Evolutionary conservation across 92 coral and sea anemone species (phyloP), one percentile per base, ranked within the genome.

Genomic region (Epizoanthus illoricatus): DNA sequence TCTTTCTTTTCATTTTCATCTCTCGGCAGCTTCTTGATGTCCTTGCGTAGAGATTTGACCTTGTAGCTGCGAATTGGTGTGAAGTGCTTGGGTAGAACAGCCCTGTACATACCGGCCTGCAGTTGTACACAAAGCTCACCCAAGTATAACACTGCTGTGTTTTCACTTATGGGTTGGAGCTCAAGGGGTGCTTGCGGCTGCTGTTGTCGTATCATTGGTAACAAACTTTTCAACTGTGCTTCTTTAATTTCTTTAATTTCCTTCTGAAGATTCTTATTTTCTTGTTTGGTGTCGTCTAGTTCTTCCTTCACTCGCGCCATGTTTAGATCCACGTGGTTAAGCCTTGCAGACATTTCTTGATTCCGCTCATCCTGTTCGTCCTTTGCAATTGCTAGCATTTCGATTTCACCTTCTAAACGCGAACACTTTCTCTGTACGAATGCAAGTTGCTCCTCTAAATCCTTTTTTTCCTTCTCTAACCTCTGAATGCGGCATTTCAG

Each of bases 61-160:
- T 73, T 88, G 76, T 79, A 88, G 36, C 81, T 88, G 17, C 70
- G 60, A 33, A 84, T 62, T 7, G 81, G 40, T 13, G 87, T 83
- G 42, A 21, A 88, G 52, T 54, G 39, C 39, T 84, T 79, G 20
- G 87, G 91, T 2, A 88, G 73, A 3, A 88, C 85, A 15, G 11
- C 49, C 66, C 71, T 54, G 82, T 88, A 84, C 85, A 88, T 63
- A 7, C 1, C 17, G 10, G 61, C 74, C 60, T 78, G 88, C 3
- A 88, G 47, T 55, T 76, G 72, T 33, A n/a, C 52, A 66, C 87
- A 76, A 15, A 88, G n/a, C 61, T 79, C 84, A 11, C 67, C 85
- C 15, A 84, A 68, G 5, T 28, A 28, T 4, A 65, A 5, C 68
- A 83, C 65, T 24, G 90, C 90, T 1, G 15, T 8, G 12, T 49